phyloP scores from a whole-genome alignment of 2,888 invertebrate genomes.

The Saturnia pavonia region DNA sequence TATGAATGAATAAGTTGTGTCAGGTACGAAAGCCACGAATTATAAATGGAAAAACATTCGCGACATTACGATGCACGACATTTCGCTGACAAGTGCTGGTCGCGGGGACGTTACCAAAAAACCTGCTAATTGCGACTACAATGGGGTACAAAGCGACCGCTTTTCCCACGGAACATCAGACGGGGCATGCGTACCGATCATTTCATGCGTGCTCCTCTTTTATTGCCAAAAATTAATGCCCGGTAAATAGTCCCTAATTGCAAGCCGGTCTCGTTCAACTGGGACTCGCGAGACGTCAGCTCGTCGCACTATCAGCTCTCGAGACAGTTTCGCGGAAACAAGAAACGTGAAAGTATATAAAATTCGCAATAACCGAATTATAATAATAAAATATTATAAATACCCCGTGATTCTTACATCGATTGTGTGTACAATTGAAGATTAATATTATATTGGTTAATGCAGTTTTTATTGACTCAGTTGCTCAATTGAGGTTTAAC shows the following conservation, averaged over 20 bases:
- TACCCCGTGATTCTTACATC: constrained; percentile 55
- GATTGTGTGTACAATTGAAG: constrained; percentile 44
- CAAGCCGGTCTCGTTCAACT: constrained; percentile 65
- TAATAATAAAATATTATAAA: constrained; percentile 67
- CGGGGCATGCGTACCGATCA: constrained; percentile 72
- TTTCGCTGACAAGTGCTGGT: constrained; percentile 71
- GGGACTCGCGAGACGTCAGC: constrained; percentile 38
- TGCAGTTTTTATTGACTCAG: constrained; percentile 32
- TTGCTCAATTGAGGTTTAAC: constrained; percentile 51
- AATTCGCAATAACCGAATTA: constrained; percentile 65
- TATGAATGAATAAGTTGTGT: constrained; percentile 45
- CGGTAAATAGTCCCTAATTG: constrained; percentile 79
- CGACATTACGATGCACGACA: constrained; percentile 72
- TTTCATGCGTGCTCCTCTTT: constrained; percentile 75
- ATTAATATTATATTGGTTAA: constrained; percentile 73
- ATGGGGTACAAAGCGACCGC: constrained; percentile 77
- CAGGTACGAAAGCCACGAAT: constrained; percentile 60
- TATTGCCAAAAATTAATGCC: constrained; percentile 82
- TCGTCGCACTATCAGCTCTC: constrained; percentile 55
- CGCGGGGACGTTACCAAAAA: constrained; percentile 63
- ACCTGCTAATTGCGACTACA: constrained; percentile 76
- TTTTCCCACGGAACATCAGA: constrained; percentile 75
- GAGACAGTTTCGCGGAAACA: constrained; percentile 55
- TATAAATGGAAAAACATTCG: constrained; percentile 64
- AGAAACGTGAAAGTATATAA: constrained; percentile 61